Conservation (phyloP, 2,113 vertebrate genomes). For the Peromyscus maniculatus region DNA sequence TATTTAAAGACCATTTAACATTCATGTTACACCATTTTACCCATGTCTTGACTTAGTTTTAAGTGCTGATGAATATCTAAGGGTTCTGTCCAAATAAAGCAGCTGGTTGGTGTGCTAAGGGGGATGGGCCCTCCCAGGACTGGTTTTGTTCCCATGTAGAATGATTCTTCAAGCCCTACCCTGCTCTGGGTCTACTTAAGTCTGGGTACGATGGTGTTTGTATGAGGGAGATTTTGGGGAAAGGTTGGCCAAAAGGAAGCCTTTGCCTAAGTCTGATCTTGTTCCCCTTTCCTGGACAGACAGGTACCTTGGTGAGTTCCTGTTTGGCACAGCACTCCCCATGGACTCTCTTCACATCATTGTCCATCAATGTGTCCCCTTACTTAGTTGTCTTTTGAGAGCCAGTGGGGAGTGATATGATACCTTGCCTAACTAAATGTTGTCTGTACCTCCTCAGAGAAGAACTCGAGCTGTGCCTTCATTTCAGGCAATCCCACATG, state of each 20-base stretch:
- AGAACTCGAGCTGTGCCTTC: slow-evolving; percentile 26
- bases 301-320: neutral
- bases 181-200: neutral
- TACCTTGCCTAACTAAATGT: neutral
- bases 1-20: too few relatives aligned
- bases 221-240: slow-evolving; percentile 36
- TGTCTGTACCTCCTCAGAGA: slow-evolving; percentile 9
- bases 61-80: neutral
- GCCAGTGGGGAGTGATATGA: neutral
- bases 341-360: neutral
- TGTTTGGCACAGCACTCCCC: neutral
- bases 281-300: slow-evolving; percentile 40
- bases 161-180: slow-evolving; percentile 1
- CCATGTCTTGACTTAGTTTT: neutral
- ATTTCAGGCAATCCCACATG: neutral
- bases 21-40: neutral
- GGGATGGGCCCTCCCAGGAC: neutral
- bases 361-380: neutral
- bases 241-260: slow-evolving; percentile 44
- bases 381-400: neutral
- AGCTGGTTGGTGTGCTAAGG: neutral
- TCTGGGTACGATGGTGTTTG: slow-evolving; percentile 14
- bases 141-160: slow-evolving; percentile 20
- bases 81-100: neutral
- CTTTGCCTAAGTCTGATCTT: slow-evolving; percentile 2